Percentiles rank a stretch among this genome's conserved stretches.
These are phyloP conservation scores for Chaenogobius annularis DNA, from an alignment of 2,113 vertebrate species.

Conservation along the genomic window DNA sequence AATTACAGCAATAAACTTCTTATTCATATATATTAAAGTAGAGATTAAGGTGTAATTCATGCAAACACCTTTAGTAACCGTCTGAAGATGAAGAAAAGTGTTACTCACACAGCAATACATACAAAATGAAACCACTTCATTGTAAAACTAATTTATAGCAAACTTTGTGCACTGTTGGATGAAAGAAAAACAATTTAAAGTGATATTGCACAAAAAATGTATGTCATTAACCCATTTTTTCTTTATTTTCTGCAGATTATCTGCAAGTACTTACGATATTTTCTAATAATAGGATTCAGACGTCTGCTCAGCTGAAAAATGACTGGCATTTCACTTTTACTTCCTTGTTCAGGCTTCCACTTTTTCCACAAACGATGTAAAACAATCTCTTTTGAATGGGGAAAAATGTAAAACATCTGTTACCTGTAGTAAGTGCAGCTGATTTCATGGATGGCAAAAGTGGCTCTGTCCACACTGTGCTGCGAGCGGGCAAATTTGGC, in stretches of 20 bases:
- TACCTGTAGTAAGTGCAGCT: slow-evolving; percentile 79
- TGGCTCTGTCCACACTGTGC: slow-evolving; percentile 76
- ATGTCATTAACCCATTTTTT: no score
- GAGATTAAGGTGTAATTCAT: no score
- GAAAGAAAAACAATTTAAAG: no score
- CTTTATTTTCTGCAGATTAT: background rate
- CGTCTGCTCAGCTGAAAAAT: background rate
- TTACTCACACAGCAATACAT: no score
- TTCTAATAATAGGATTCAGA: background rate
- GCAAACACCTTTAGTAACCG: no score
- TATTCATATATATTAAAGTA: no score
- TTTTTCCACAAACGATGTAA: background rate
- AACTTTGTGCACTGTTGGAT: no score
- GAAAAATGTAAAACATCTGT: background rate
- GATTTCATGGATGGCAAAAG: slow-evolving; percentile 76
- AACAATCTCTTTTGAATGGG: background rate
- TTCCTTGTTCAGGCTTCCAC: background rate
- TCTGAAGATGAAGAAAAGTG: no score
- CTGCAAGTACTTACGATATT: background rate
- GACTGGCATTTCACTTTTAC: background rate
- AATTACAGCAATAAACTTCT: no score
- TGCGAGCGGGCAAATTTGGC: slow-evolving; percentile 74
- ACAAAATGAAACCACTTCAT: no score
- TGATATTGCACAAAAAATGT: no score
- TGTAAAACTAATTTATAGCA: no score